Percentiles rank a stretch among this genome's conserved stretches.
Conservation (phyloP, 1,140 invertebrate genomes). For the Diuraphis noxia region DNA sequence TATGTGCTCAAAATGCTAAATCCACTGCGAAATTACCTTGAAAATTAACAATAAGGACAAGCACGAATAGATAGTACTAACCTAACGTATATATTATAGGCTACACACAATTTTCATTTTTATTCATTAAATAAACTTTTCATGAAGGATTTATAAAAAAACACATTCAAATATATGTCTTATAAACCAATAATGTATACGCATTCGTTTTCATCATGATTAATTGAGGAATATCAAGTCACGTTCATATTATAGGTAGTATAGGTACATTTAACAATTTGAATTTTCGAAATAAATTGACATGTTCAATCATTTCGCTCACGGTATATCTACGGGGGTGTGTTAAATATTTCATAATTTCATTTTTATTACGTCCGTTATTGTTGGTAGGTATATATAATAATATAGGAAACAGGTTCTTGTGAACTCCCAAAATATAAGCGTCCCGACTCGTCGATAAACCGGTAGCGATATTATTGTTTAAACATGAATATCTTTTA, state of each 20-base stretch:
- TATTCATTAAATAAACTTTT: too few relatives aligned
- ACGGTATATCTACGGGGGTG: not conserved
- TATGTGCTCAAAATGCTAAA: not conserved
- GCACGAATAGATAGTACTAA: too few relatives aligned
- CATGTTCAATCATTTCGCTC: not conserved
- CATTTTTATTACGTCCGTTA: not conserved
- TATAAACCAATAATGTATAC: too few relatives aligned
- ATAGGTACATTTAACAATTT: too few relatives aligned
- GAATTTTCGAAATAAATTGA: not conserved
- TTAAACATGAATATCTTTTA: constrained; percentile 9
- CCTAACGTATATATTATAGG: too few relatives aligned
- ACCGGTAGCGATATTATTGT: constrained; percentile 12
- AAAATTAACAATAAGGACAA: not conserved
- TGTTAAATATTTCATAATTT: not conserved
- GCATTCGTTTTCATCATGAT: too few relatives aligned
- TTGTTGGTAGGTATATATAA: not conserved
- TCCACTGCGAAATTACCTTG: not conserved
- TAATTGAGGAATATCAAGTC: not conserved
- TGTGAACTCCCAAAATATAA: not conserved
- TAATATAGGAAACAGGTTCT: not conserved
- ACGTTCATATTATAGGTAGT: not conserved
- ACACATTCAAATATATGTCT: not conserved
- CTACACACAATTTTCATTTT: not conserved
- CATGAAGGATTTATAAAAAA: not conserved
- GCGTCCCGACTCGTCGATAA: not conserved